These are phyloP conservation scores for Lottia gigantea DNA, from an alignment of 2,888 invertebrate genomes.

Conservation along the genomic window DNA sequence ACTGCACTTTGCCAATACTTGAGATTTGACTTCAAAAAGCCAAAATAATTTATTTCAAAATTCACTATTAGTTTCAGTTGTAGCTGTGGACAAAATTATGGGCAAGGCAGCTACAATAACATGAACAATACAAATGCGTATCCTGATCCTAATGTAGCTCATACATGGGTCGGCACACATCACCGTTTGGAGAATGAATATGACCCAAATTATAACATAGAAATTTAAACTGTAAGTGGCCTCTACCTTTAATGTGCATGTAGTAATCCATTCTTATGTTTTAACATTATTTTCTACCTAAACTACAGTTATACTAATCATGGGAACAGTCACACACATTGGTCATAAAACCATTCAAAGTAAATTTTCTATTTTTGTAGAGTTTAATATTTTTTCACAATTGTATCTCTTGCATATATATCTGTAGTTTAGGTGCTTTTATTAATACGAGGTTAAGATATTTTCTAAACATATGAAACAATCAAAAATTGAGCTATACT, in stretches of 20 bases:
- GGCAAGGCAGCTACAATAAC: too few species aligned
- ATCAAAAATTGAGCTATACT: too few species aligned
- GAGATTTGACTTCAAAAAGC: too few species aligned
- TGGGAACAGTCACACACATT: neutral
- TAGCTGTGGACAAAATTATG: too few species aligned
- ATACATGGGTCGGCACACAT: conserved; percentile 2
- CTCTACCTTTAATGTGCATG: neutral
- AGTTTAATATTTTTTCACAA: too few species aligned
- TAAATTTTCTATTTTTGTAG: too few species aligned
- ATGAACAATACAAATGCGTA: neutral
- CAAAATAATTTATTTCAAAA: too few species aligned
- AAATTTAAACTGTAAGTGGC: neutral
- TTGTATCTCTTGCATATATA: conserved; percentile 1
- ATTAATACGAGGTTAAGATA: neutral
- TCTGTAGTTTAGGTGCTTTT: conserved; percentile 9
- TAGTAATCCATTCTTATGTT: neutral
- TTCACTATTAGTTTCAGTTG: too few species aligned
- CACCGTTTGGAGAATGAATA: conserved; percentile 5
- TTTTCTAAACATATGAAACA: too few species aligned
- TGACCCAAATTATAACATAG: neutral
- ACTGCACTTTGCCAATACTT: too few species aligned
- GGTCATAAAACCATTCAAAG: too few species aligned
- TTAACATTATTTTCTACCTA: conserved; percentile 5
- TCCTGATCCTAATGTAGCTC: neutral
- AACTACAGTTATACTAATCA: conserved; percentile 1